Base-by-base conservation (phyloP, 2,888 invertebrate genomes). In the Ophion slaviceki region DNA sequence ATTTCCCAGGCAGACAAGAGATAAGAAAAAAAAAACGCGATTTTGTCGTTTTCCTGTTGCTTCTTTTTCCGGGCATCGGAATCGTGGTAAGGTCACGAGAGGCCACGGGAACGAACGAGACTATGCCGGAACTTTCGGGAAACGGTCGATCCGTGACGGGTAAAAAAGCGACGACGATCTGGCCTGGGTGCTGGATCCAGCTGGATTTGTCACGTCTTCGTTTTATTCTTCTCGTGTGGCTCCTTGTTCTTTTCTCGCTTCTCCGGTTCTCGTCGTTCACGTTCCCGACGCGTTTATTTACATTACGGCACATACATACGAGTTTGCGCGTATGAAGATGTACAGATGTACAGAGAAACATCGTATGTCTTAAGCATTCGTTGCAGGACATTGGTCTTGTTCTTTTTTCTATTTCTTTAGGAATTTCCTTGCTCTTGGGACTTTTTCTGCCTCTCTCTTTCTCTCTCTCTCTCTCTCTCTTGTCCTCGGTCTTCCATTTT, bases 301-400 rank as follows among this genome's bases (percentile, higher is more conserved):
- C 68, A 76, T 64, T 62, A 20, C 40, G 53, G 62, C 20, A 61
- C 2, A 24, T 3, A 62, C 45, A 53, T 47, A 64, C 8, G 11
- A 0, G 40, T 32, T 14, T 8, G 10, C 36, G 14, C 32, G 59
- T 75, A 72, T 82, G 68, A 57, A 57, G 78, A 53, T 68, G 47
- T 36, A 71, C 32, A 77, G 57, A 79, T 59, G 40, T 64, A 32
- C 53, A 17, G 36, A 24, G 2, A 32, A 17, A 57, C 64, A 47
- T 78, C 72, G 68, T 20, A 66, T 84, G 74, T 79, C 74, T 85
- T 75, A 64, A 78, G 67, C 82, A 84, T 85, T 82, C 71, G 82
- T 85, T 86, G 87, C 86, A 85, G 82, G 62, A 74, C 72, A 40
- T 40, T 40, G 32, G 6, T 32, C 11, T 32, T 1, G 2, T 32